phyloP scores from a whole-genome alignment of 2,113 vertebrate species.

The Ursus arctos region DNA sequence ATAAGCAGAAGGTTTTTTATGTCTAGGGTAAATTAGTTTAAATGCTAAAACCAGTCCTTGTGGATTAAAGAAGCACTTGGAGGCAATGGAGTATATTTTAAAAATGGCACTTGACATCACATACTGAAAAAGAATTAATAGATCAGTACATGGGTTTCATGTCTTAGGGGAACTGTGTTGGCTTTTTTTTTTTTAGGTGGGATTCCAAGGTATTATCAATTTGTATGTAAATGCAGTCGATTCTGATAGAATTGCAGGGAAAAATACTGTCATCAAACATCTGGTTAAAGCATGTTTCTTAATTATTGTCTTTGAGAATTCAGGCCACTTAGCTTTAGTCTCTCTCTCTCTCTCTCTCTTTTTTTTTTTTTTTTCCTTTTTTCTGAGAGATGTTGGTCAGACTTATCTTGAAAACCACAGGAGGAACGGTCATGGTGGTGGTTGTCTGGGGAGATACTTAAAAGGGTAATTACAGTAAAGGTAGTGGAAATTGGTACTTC shows the following conservation, averaged over 20 bases:
- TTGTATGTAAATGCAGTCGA: slow-evolving; percentile 58
- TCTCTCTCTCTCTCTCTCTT: background rate
- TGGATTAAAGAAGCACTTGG: slow-evolving; percentile 68
- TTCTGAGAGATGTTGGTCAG: background rate
- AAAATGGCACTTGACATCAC: slow-evolving; percentile 59
- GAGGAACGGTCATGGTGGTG: no score
- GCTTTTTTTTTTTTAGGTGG: slow-evolving; percentile 44
- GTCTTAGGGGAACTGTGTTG: slow-evolving; percentile 37
- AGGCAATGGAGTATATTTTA: slow-evolving; percentile 50
- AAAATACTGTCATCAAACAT: slow-evolving; percentile 36
- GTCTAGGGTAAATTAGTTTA: slow-evolving; percentile 64
- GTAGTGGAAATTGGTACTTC: background rate
- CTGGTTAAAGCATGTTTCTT: slow-evolving; percentile 9
- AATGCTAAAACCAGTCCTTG: slow-evolving; percentile 64
- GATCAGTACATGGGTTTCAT: background rate
- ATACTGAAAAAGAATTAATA: slow-evolving; percentile 59
- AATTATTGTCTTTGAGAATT: slow-evolving; percentile 34
- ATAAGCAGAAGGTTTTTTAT: slow-evolving; percentile 49
- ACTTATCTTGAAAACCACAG: background rate
- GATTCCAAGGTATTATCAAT: slow-evolving; percentile 19
- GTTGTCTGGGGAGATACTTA: background rate
- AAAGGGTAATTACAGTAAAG: slow-evolving; percentile 41
- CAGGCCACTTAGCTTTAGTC: background rate
- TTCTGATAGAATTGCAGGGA: slow-evolving; percentile 16
- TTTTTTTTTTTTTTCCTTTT: background rate